Evolutionary conservation across 2,113 vertebrate species (phyloP).

Genomic region (Shinisaurus crocodilurus): DNA sequence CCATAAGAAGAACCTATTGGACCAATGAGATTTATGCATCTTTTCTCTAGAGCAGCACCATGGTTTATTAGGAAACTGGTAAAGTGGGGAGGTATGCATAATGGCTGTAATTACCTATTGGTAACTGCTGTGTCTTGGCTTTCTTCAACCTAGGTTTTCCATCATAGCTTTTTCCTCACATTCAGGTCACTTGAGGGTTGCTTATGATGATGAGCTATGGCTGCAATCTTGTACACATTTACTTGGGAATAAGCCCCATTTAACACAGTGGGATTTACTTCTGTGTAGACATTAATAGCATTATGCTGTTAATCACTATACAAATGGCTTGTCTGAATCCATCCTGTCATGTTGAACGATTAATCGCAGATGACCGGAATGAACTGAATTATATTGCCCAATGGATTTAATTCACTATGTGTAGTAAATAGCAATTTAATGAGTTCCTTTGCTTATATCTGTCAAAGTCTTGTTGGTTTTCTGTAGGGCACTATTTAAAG

Average conservation of each 20-base stretch:
- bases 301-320: background rate
- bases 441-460: background rate
- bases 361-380: background rate
- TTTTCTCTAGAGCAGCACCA: background rate
- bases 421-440: slow-evolving; percentile 31
- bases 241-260: background rate
- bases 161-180: background rate
- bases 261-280: background rate
- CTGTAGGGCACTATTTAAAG: background rate
- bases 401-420: slow-evolving; percentile 19
- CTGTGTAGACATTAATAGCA: background rate
- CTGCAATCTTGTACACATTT: background rate
- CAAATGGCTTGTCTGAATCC: background rate
- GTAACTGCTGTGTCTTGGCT: background rate
- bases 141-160: background rate
- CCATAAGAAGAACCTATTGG: background rate
- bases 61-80: background rate
- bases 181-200: background rate
- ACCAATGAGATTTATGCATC: background rate
- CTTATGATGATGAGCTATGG: background rate
- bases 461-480: slow-evolving; percentile 7
- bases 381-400: background rate
- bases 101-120: background rate
- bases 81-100: background rate
- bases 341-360: background rate